Evolutionary conservation across 1,140 invertebrate species (phyloP).

Genomic region (Pseudomyrmex pallidus): DNA sequence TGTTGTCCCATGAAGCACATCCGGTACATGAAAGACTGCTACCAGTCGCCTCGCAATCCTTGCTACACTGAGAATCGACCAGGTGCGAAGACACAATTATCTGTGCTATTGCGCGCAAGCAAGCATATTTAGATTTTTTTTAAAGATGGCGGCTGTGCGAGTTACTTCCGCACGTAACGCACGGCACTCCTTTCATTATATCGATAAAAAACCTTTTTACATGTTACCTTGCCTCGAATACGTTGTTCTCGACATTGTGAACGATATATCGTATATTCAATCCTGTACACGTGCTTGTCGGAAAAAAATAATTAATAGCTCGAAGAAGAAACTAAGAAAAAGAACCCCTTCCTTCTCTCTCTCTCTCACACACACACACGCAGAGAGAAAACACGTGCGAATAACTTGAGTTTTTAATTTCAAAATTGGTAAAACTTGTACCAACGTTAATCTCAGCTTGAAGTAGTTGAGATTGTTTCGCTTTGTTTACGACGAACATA

Average conservation of each 20-base stretch:
- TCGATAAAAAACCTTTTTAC: constrained; percentile 3
- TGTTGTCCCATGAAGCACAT: constrained; percentile 87
- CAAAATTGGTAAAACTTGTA: too few relatives aligned
- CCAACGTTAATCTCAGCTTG: neutral
- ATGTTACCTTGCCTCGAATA: neutral
- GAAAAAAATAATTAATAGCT: too few relatives aligned
- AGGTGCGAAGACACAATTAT: constrained; percentile 50
- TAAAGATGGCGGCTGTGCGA: too few relatives aligned
- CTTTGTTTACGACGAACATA: constrained; percentile 21
- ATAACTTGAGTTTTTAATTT: too few relatives aligned
- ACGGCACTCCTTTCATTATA: neutral
- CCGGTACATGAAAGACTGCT: constrained; percentile 79
- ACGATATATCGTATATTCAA: neutral
- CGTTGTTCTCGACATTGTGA: neutral
- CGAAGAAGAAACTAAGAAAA: too few relatives aligned
- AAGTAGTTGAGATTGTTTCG: constrained; percentile 5
- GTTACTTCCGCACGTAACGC: constrained; percentile 18
- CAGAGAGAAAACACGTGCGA: too few relatives aligned
- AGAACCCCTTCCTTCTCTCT: too few relatives aligned
- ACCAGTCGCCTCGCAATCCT: constrained; percentile 81
- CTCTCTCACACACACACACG: too few relatives aligned
- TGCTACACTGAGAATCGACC: constrained; percentile 80
- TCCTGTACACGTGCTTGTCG: too few relatives aligned
- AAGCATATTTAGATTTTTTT: constrained; percentile 32
- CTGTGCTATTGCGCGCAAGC: constrained; percentile 18